Evolutionary conservation across 2,797 vertebrate genomes (phyloP).

Genomic region (Xyrichtys novacula): DNA sequence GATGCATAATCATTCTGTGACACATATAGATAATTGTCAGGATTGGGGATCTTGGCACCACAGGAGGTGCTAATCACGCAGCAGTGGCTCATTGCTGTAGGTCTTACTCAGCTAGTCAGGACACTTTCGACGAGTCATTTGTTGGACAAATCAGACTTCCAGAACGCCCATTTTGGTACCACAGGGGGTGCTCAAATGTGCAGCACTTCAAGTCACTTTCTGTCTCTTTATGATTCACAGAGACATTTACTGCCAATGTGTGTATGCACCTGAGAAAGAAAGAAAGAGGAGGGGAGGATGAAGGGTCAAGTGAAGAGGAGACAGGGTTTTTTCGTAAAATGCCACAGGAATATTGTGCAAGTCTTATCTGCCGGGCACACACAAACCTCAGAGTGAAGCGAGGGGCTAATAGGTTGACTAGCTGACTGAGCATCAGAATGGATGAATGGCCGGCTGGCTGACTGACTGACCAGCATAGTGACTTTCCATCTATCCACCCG

Average conservation of each 20-base stretch:
- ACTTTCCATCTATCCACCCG: slow-evolving; percentile 65
- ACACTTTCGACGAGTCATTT: slow-evolving; percentile 41
- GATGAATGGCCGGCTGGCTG: slow-evolving; percentile 57
- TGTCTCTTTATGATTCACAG: slow-evolving; percentile 16
- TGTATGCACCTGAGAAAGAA: neutral
- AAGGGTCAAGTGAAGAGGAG: slow-evolving; percentile 41
- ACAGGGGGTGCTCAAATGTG: slow-evolving; percentile 19
- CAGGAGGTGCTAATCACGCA: slow-evolving; percentile 54
- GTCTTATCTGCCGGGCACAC: slow-evolving; percentile 61
- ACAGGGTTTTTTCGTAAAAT: slow-evolving; percentile 32
- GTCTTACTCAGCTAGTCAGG: slow-evolving; percentile 45
- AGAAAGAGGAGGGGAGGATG: slow-evolving; percentile 7
- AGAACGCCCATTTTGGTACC: slow-evolving; percentile 56
- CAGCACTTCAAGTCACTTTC: slow-evolving; percentile 21
- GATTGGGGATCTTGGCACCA: slow-evolving; percentile 38
- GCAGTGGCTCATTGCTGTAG: slow-evolving; percentile 35
- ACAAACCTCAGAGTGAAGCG: slow-evolving; percentile 39
- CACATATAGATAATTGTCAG: slow-evolving; percentile 52
- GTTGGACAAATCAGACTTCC: slow-evolving; percentile 51
- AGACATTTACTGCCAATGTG: slow-evolving; percentile 26
- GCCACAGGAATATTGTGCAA: slow-evolving; percentile 43
- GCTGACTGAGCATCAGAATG: slow-evolving; percentile 56
- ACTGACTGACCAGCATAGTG: slow-evolving; percentile 54
- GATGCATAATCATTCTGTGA: slow-evolving; percentile 42
- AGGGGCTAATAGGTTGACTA: slow-evolving; percentile 64